Conservation (phyloP, 2,888 invertebrate species). For the Alentia gelatinosa region DNA sequence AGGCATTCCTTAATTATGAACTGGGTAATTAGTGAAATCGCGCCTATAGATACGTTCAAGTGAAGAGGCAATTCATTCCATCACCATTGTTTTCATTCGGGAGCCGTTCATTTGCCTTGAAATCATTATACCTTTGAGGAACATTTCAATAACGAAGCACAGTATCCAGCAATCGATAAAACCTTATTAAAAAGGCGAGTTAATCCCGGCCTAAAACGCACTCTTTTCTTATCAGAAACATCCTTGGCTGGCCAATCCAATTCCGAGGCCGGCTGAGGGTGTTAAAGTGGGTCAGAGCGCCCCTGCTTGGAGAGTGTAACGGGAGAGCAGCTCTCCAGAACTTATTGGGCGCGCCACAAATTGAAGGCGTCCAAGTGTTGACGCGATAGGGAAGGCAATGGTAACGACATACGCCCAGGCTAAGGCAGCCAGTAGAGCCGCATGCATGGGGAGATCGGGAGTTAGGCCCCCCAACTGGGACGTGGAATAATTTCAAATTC, state of each 20-base stretch:
- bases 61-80: no score
- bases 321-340: not conserved
- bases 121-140: no score
- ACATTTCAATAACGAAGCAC: not conserved
- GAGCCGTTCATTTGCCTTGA: not conserved
- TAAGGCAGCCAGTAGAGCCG: no score
- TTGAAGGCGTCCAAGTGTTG: not conserved
- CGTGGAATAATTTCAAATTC: no score
- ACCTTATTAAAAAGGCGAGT: not conserved
- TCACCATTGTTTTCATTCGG: no score
- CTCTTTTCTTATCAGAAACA: not conserved
- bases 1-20: not conserved
- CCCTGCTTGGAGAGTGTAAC: not conserved
- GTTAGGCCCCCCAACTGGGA: no score
- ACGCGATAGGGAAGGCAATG: not conserved
- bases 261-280: not conserved
- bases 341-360: not conserved
- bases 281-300: not conserved
- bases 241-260: not conserved
- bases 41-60: no score
- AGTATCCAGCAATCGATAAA: not conserved
- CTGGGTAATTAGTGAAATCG: not conserved
- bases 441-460: no score
- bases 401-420: not conserved
- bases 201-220: not conserved